Evolutionary conservation across 2,113 vertebrate genomes (phyloP).

Genomic region (Myanophis thanlyinensis): DNA sequence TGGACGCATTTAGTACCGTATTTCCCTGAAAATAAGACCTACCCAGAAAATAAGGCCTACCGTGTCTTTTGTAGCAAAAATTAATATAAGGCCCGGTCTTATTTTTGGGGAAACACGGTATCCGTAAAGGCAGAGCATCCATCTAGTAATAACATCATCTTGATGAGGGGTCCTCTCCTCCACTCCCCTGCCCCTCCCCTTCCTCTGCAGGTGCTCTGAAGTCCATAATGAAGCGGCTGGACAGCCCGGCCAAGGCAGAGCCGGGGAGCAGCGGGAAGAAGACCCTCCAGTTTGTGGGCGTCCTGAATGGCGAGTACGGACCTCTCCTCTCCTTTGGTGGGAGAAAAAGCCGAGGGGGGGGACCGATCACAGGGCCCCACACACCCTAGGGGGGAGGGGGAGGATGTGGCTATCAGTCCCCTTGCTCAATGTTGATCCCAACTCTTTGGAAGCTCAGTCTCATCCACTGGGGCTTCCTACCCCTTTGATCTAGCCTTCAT

Average conservation of each 20-base stretch:
- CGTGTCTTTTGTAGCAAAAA: no score
- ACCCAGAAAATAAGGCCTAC: no score
- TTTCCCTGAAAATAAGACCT: no score
- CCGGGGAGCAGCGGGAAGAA: constrained; percentile 76
- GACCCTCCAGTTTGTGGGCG: constrained; percentile 93
- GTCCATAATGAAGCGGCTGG: constrained; percentile 96
- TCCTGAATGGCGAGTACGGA: constrained; percentile 94
- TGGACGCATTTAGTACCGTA: no score
- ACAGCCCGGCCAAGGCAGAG: constrained; percentile 67
- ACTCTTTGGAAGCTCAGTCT: background rate
- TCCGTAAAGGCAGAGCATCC: background rate
- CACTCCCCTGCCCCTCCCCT: background rate
- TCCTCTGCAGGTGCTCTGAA: constrained; percentile 79
- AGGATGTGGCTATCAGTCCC: background rate
- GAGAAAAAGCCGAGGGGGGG: background rate
- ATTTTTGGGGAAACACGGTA: no score
- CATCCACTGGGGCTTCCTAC: background rate
- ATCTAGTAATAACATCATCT: background rate
- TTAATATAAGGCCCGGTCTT: no score
- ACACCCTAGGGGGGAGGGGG: no score
- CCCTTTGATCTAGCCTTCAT: background rate
- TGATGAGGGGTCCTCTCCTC: background rate
- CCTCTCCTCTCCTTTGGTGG: background rate
- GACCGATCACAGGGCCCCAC: accelerated
- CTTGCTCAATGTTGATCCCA: background rate